phyloP scores from a whole-genome alignment of 2,113 vertebrate genomes.

The Corydoras maculifer region DNA sequence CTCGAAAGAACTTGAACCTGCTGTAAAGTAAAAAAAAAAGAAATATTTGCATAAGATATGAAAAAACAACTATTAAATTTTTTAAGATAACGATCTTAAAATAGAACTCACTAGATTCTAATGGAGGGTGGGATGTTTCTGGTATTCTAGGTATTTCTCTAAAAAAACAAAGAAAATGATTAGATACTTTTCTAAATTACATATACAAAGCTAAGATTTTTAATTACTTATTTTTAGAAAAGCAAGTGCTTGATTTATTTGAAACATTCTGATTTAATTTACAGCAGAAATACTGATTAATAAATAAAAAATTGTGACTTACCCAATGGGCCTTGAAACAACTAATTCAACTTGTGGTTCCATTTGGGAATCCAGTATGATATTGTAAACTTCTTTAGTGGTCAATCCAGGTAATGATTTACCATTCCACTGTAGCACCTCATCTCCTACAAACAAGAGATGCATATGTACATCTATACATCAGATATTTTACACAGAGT shows the following conservation, averaged over 20 bases:
- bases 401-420: slow-evolving; percentile 95
- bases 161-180: too few species aligned
- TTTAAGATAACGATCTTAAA: not conserved
- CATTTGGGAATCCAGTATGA: slow-evolving; percentile 96
- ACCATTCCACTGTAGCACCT: slow-evolving; percentile 98
- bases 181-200: not conserved
- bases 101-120: slow-evolving; percentile 87
- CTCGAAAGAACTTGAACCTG: slow-evolving; percentile 98
- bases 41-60: not conserved
- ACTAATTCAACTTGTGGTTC: slow-evolving; percentile 98
- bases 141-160: slow-evolving; percentile 87
- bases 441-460: slow-evolving; percentile 75
- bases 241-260: too few species aligned
- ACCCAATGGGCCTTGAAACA: slow-evolving; percentile 98
- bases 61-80: not conserved
- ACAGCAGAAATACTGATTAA: not conserved
- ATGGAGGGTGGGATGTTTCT: slow-evolving; percentile 91
- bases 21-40: slow-evolving; percentile 50
- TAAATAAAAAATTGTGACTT: slow-evolving; percentile 54
- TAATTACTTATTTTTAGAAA: too few species aligned
- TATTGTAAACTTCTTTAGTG: slow-evolving; percentile 99
- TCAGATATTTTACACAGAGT: too few species aligned
- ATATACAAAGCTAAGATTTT: too few species aligned
- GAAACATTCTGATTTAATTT: slow-evolving; percentile 4
- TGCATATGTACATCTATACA: too few species aligned